Evolutionary conservation across 2,797 vertebrate genomes (phyloP).

Genomic region (Sebastiscus albofasciatus): DNA sequence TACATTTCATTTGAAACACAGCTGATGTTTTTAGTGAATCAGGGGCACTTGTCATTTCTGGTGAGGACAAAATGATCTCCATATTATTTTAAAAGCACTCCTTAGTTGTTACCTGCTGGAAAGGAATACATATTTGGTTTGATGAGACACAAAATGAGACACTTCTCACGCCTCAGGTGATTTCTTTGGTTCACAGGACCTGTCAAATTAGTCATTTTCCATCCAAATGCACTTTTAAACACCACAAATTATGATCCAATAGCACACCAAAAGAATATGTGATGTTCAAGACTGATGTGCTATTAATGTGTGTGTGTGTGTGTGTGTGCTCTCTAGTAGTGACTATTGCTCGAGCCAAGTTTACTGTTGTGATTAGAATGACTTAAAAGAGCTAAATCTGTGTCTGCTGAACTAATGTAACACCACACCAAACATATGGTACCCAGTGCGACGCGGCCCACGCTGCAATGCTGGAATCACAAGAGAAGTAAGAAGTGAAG

Average conservation of each 20-base stretch:
- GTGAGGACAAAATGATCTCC: no score
- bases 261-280: background rate
- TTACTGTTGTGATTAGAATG: background rate
- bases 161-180: background rate
- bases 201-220: slow-evolving; percentile 4
- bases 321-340: background rate
- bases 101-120: background rate
- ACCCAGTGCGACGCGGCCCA: background rate
- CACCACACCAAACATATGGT: slow-evolving; percentile 7
- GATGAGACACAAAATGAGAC: background rate
- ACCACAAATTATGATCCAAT: background rate
- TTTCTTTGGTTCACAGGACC: background rate
- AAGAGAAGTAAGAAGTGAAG: background rate
- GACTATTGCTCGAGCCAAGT: background rate
- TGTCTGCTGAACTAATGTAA: background rate
- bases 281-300: background rate
- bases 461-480: background rate
- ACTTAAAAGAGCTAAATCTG: background rate
- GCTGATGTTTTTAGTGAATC: no score
- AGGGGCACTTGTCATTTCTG: no score
- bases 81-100: background rate
- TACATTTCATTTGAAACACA: background rate
- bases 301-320: background rate
- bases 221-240: background rate
- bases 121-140: background rate